Evolutionary conservation across 2,888 invertebrate species (phyloP), one percentile per base, ranked within the genome.

Genomic region (Apamea sordens): DNA sequence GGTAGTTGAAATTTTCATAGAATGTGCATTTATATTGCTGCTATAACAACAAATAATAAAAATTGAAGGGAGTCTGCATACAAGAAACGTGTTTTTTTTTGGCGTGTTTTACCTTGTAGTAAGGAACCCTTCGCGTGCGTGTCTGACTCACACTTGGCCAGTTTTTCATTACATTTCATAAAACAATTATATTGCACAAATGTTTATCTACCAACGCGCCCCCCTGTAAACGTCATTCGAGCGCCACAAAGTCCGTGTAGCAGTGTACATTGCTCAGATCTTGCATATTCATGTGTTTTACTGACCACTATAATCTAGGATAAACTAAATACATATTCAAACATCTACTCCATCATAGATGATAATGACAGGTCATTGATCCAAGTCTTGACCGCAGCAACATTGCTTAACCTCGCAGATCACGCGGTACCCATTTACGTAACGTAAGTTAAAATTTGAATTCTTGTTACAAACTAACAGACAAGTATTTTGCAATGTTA

Each of bases 401-500:
- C 8, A 56, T 78, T 76, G 7, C 68, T 68, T 69, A 73, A 73
- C 36, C 32, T 61, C 64, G 0, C 18, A 53, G 47, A 69, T 69
- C 59, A 68, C 56, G 24, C n/a, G 21, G 28, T 74, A 65, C 28
- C 15, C 61, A 70, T 63, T 80, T 67, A 70, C 56, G 28, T 53
- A 73, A 74, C 71, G 32, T 72, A 36, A 82, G 44, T 76, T 79
- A 32, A 76, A 74, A 68, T 76, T 83, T 79, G 56, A 83, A 85
- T 83, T 85, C 82, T 72, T 28, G 79, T 72, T 72, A 79, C 76
- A 24, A 85, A 85, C 71, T 82, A 63, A 84, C 73, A 44, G 72
- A 77, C 56, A 78, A 82, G 69, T 84, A 76, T 75, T 79, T 79
- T 65, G 85, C 79, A 83, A 85, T 79, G 72, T 76, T 85, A 85